Evolutionary conservation across 2,888 invertebrate species (phyloP).

Genomic region (Hesperia comma): DNA sequence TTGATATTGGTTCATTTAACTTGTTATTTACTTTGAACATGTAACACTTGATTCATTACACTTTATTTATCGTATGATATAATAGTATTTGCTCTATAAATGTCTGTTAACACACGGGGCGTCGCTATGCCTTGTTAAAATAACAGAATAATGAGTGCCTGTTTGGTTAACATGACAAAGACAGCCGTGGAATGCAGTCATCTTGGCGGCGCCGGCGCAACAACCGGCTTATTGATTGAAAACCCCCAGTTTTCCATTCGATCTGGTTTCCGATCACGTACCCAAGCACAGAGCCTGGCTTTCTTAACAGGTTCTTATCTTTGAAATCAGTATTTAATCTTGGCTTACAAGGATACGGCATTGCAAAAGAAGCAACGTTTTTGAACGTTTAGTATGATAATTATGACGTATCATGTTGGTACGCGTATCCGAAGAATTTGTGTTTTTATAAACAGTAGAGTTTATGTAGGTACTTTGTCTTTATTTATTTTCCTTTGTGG

Average conservation of each 20-base stretch:
- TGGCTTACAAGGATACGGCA: constrained; percentile 23
- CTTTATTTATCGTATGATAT: not conserved
- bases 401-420: constrained; percentile 11
- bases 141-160: constrained; percentile 77
- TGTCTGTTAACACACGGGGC: constrained; percentile 25
- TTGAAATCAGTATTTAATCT: constrained; percentile 28
- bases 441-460: too few relatives aligned
- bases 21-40: not conserved
- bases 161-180: constrained; percentile 81
- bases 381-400: constrained; percentile 13
- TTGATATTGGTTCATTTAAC: not conserved
- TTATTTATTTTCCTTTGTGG: not conserved
- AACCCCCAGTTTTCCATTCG: constrained; percentile 67
- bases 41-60: constrained; percentile 13
- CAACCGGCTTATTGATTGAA: constrained; percentile 55
- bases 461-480: not conserved
- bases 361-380: constrained; percentile 3
- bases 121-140: constrained; percentile 74
- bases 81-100: constrained; percentile 16
- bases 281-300: constrained; percentile 46
- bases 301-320: constrained; percentile 38
- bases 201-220: constrained; percentile 64
- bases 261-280: constrained; percentile 72
- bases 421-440: not conserved
- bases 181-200: constrained; percentile 69